Evolutionary conservation across 2,113 vertebrate species (phyloP), one percentile per base, ranked within the genome.

Genomic region (Halcyon senegalensis): DNA sequence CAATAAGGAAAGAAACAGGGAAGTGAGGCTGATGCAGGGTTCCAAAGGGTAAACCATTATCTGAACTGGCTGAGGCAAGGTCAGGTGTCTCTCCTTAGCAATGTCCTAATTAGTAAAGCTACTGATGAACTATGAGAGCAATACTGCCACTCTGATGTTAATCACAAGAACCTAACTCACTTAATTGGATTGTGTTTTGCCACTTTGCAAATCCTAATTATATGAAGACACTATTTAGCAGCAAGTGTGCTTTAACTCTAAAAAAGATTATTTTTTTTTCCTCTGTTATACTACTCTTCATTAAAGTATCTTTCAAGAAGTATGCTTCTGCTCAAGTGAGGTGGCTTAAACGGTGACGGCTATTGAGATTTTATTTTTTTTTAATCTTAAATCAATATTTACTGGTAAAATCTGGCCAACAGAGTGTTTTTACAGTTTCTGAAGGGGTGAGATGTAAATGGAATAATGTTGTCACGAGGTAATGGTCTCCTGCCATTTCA

Each of bases 161-260:
- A 94, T 96, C 94, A 87, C 80, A 94, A 87, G 81, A 93, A 89
- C 89, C 41, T 58, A 82, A 84, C 91, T 93, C 44, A 35, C 62
- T 91, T 96, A 96, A 96, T 80, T 94, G 95, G 92, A 69, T 92
- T 94, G 77, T 46, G 55, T 89, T 87, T 94, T 92, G 48, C 74
- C 62, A 66, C 86, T 91, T 92, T 62, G 80, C 89, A 96, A 94
- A 63, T 73, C 76, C 58, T 84, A 88, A 92, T 92, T 89, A 60
- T 73, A 68, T 66, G 89, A 87, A 90, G 80, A 92, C 44, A 30
- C 37, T 89, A 62, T 93, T 93, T 89, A 86, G 69, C 79, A 90
- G 76, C 35, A 84, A 92, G 30, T 24, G 33, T 44, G 17, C 43
- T 91, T 81, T 76, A 92, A 66, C 15, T 55, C 41, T 48, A 28